Percentiles rank a stretch among this genome's conserved stretches.
Conservation (phyloP, 64 coral and sea anemone genomes). For the Montipora capricornis region DNA sequence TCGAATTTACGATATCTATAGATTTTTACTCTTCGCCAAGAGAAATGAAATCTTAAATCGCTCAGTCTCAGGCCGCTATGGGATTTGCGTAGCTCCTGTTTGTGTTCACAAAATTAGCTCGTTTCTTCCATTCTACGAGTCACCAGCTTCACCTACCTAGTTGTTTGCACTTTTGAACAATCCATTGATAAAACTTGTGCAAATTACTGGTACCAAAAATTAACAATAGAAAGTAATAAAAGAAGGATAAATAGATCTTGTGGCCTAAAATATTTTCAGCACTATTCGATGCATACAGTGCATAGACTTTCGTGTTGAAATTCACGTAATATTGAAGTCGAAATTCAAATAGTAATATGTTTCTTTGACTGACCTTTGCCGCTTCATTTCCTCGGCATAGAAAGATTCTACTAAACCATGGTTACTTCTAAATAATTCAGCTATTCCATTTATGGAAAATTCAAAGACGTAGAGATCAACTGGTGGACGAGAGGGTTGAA, state of each 20-base stretch:
- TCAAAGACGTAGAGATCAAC: neutral
- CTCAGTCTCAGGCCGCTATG: no score
- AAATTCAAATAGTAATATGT: neutral
- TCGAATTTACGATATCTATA: no score
- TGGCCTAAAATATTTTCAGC: neutral
- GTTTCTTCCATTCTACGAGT: neutral
- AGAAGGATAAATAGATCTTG: neutral
- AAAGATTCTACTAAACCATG: neutral
- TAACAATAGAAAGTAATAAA: neutral
- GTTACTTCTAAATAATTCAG: conserved; percentile 36
- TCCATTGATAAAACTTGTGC: neutral
- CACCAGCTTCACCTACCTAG: neutral
- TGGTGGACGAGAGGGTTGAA: conserved; percentile 33
- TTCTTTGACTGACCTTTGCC: neutral
- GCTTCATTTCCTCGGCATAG: neutral
- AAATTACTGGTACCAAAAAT: neutral
- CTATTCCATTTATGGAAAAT: conserved; percentile 11
- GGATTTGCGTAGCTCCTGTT: neutral
- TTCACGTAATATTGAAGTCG: neutral
- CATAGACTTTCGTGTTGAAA: neutral
- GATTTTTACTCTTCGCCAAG: no score
- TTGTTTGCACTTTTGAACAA: neutral
- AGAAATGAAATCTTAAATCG: no score
- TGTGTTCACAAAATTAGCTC: neutral
- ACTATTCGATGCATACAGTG: neutral